phyloP scores from a whole-genome alignment of 2,888 invertebrate genomes.

The Pollenia angustigena region DNA sequence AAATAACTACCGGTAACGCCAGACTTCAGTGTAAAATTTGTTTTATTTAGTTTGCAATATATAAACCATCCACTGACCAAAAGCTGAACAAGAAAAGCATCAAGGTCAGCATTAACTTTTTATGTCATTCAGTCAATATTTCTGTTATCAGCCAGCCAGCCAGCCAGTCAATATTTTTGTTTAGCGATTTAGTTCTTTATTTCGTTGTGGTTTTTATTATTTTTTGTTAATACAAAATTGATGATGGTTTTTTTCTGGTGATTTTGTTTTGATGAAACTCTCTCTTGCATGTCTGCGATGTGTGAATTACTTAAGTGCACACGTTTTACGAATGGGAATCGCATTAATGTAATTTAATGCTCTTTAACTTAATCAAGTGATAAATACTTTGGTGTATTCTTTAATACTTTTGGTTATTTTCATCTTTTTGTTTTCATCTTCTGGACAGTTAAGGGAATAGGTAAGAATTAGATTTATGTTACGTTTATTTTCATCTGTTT shows the following conservation, averaged over 20 bases:
- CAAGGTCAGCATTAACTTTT: slow-evolving; percentile 23
- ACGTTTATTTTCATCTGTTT: neutral
- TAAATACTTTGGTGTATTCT: slow-evolving; percentile 9
- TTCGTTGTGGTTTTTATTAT: neutral
- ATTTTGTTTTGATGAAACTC: slow-evolving; percentile 16
- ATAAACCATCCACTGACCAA: neutral
- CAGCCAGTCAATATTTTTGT: neutral
- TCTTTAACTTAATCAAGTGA: slow-evolving; percentile 34
- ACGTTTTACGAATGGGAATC: neutral
- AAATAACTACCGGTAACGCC: neutral
- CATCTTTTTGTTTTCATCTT: neutral
- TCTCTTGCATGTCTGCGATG: neutral
- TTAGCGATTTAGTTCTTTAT: neutral
- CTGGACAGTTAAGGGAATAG: too few relatives aligned
- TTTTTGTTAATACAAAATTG: slow-evolving; percentile 9
- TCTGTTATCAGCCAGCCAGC: neutral
- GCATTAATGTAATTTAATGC: slow-evolving; percentile 28
- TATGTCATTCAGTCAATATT: slow-evolving; percentile 3
- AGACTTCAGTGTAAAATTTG: neutral
- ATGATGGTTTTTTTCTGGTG: slow-evolving; percentile 7
- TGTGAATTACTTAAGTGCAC: neutral
- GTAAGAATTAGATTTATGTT: too few relatives aligned
- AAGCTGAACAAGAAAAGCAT: neutral
- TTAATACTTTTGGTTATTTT: neutral
- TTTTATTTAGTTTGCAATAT: neutral